Evolutionary conservation across 2,888 invertebrate genomes (phyloP), one percentile per base, ranked within the genome.

Genomic region (Tenthredo distinguenda): DNA sequence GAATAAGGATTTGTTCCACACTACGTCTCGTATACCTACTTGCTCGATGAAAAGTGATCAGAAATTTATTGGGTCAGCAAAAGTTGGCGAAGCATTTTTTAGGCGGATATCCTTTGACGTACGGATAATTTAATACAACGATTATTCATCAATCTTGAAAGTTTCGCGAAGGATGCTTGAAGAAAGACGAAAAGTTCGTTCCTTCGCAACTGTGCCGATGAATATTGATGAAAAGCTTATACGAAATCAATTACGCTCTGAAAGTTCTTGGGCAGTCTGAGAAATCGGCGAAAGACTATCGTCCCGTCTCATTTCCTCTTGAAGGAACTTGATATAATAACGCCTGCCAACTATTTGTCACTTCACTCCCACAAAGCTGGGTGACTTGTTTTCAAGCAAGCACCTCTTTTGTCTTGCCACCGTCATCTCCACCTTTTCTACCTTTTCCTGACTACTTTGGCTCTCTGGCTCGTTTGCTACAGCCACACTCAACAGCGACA

Each of bases 301-400:
- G 58, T 68, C 31, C 34, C 68, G 65, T 83, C 83, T 68, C 47
- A 47, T 68, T 65, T 62, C 83, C 68, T 83, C 83, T 34, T 18
- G 34, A 31, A 71, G 47, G 40, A 68, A 68, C 34, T 47, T 83
- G 83, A 83, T 83, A 83, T 71, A 83, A 83, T 83, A 83, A 83
- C 50, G 83, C 68, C 83, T 34, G 68, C 83, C 83, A 83, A 83
- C 83, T 83, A 83, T 83, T 83, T 71, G 71, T 83, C 83, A 83
- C 83, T 68, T 83, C 71, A 43, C 65, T 84, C 58, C 47, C 21
- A 65, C 84, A 84, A 84, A 58, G 84, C 72, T 43, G 84, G 55
- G 40, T 37, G 84, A 84, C 84, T 84, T 84, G 77, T 84, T 84
- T 72, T 77, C 84, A 77, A 77, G 62, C 76, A 77, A 77, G 84